phyloP scores from a whole-genome alignment of 2,797 vertebrate species.

The Aselliscus stoliczkanus region DNA sequence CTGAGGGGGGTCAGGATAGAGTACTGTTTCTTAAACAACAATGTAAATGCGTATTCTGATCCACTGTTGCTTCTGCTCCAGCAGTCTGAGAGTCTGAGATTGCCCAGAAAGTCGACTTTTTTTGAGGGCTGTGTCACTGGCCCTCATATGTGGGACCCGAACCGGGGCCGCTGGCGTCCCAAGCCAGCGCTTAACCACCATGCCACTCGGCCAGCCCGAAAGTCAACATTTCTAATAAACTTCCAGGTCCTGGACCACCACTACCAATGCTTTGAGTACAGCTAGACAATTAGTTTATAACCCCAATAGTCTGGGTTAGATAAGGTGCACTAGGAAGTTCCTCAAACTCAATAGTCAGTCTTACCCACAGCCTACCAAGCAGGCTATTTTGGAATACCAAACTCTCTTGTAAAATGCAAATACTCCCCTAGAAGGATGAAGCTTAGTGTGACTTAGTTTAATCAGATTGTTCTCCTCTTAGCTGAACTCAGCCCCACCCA shows the following conservation, averaged over 20 bases:
- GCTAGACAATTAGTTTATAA: background rate
- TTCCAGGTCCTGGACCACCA: background rate
- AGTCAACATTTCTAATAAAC: background rate
- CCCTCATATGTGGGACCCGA: too few species aligned
- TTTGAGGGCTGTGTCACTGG: too few species aligned
- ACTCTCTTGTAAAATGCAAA: conserved; percentile 16
- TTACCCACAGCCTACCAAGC: background rate
- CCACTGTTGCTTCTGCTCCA: too few species aligned
- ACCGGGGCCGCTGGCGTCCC: too few species aligned
- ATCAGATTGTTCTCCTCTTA: background rate
- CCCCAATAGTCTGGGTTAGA: background rate
- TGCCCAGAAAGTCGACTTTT: background rate
- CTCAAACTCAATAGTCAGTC: background rate
- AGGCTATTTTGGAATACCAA: background rate
- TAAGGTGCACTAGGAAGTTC: background rate
- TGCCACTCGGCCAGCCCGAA: too few species aligned
- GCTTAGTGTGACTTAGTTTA: background rate
- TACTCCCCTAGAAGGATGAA: background rate
- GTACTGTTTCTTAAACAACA: background rate
- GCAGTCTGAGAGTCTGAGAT: background rate
- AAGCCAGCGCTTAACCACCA: too few species aligned
- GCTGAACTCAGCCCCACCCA: background rate
- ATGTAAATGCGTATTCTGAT: background rate
- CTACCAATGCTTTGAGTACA: background rate
- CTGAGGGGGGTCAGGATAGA: too few species aligned